Conservation (phyloP, 2,888 invertebrate species). For the Megalurothrips usitatus region DNA sequence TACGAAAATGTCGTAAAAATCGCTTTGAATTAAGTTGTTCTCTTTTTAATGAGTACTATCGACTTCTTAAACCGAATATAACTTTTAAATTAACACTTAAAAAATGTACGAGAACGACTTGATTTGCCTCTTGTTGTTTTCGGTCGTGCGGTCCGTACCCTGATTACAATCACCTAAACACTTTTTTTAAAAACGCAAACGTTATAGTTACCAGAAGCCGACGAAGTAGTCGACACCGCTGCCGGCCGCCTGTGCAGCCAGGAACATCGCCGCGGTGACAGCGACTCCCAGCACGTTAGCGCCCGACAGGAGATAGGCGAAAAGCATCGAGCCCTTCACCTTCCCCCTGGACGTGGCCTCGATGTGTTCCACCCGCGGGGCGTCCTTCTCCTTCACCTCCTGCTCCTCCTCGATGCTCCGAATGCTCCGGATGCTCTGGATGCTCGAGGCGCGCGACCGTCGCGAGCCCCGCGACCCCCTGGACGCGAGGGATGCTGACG, state of each 20-base stretch:
- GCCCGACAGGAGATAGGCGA: constrained; percentile 28
- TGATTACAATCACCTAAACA: too few species aligned
- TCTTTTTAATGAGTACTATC: too few species aligned
- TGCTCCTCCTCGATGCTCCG: not conserved
- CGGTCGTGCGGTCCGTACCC: too few species aligned
- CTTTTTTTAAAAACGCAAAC: too few species aligned
- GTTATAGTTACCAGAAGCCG: constrained; percentile 41
- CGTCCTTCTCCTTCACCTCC: not conserved
- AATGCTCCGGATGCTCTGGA: not conserved
- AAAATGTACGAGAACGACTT: too few species aligned
- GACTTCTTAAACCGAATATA: too few species aligned
- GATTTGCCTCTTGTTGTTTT: too few species aligned
- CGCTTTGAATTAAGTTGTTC: too few species aligned
- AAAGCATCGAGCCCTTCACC: constrained; percentile 28
- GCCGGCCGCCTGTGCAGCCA: constrained; percentile 50
- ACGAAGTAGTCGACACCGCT: constrained; percentile 47
- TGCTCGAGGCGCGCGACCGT: not conserved
- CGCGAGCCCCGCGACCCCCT: too few species aligned
- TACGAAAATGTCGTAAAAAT: too few species aligned
- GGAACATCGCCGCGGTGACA: constrained; percentile 45
- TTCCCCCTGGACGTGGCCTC: constrained; percentile 27
- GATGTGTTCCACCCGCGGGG: not conserved
- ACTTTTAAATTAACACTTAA: too few species aligned
- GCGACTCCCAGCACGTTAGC: constrained; percentile 7
- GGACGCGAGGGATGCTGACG: not conserved